Evolutionary conservation across 2,888 invertebrate genomes (phyloP).

Genomic region (Phyto melanocephala): DNA sequence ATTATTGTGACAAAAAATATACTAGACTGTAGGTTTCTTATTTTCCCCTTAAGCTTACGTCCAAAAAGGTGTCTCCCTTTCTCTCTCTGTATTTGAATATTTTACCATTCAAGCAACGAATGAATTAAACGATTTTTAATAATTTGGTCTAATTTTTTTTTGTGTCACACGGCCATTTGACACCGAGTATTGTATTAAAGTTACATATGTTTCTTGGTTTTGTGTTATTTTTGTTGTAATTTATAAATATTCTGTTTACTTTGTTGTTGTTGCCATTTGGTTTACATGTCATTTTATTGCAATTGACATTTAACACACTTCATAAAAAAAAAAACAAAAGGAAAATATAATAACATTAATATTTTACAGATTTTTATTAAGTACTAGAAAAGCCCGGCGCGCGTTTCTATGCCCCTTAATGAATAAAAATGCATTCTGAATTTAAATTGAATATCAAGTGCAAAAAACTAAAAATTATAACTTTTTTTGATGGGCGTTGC

Average conservation of each 20-base stretch:
- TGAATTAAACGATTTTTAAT: background rate
- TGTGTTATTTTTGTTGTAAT: constrained; percentile 16
- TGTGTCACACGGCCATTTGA: constrained; percentile 56
- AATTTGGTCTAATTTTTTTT: constrained; percentile 46
- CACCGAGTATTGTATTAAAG: constrained; percentile 55
- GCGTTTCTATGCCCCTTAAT: too few species aligned
- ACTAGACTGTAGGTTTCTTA: background rate
- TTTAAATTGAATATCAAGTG: too few species aligned
- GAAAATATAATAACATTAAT: constrained; percentile 22
- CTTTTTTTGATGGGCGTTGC: too few species aligned
- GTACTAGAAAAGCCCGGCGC: too few species aligned
- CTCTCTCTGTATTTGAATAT: too few species aligned
- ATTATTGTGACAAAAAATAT: constrained; percentile 48
- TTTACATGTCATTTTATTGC: constrained; percentile 59
- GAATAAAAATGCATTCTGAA: too few species aligned
- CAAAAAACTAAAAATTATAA: too few species aligned
- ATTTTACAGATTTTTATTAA: constrained; percentile 40
- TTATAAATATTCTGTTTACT: constrained; percentile 6
- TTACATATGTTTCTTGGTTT: constrained; percentile 56
- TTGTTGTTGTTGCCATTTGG: constrained; percentile 46
- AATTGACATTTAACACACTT: constrained; percentile 64
- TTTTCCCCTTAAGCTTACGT: background rate
- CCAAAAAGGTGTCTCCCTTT: too few species aligned
- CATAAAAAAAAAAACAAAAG: constrained; percentile 31
- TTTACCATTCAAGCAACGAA: too few species aligned